These are phyloP conservation scores for Dasysyrphus albostriatus DNA, from an alignment of 2,888 invertebrate species.

Conservation along the genomic window DNA sequence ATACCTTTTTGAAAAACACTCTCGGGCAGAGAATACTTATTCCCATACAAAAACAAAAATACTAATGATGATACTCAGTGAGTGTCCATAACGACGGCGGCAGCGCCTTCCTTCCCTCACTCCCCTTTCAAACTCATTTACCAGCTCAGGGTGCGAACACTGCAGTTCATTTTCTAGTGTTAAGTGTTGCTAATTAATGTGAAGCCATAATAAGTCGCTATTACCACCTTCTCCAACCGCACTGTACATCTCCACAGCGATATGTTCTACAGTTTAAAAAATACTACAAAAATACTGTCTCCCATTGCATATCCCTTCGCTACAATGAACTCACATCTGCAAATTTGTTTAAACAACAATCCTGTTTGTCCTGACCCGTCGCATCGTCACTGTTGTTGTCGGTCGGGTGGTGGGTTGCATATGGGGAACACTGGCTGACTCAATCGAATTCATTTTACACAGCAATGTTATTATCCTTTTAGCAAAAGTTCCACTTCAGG, in stretches of 20 bases:
- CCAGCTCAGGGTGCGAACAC: slow-evolving; percentile 47
- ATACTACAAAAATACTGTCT: neutral
- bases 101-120: neutral
- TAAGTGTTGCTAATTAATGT: slow-evolving; percentile 68
- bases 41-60: neutral
- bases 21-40: neutral
- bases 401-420: neutral
- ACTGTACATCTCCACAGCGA: neutral
- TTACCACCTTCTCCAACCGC: slow-evolving; percentile 23
- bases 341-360: slow-evolving; percentile 42
- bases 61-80: slow-evolving; percentile 4
- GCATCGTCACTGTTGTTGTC: neutral
- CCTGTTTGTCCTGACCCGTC: neutral
- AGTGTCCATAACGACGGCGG: neutral
- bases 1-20: neutral
- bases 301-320: slow-evolving; percentile 24
- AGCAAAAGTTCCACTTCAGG: slow-evolving; percentile 22
- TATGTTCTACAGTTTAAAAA: neutral
- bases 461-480: slow-evolving; percentile 50
- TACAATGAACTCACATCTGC: slow-evolving; percentile 51
- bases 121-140: neutral
- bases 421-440: neutral
- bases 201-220: slow-evolving; percentile 60
- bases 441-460: slow-evolving; percentile 52
- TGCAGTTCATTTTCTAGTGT: slow-evolving; percentile 61